Base-by-base conservation (phyloP, 2,797 vertebrate genomes). In the Molossus alvarezi region DNA sequence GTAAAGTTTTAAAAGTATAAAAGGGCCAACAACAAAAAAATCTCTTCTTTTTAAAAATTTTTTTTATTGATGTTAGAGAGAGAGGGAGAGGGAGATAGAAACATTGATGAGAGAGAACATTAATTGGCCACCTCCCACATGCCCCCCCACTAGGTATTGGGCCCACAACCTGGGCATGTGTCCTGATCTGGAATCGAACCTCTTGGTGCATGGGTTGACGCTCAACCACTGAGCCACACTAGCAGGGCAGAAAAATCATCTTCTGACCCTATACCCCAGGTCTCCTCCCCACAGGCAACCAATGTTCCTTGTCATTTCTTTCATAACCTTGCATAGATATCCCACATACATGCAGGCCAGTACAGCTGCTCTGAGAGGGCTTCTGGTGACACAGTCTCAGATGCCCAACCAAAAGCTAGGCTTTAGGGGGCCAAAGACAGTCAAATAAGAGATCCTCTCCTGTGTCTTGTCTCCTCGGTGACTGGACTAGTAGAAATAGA, bases 1-100 rank as follows among this genome's bases (percentile, higher is more conserved):
- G 96, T 75, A 88, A 88, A 23, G 11, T 73, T 73, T 77, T 86
- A 25, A 71, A 89, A 76, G 14, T 62, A 33, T 83, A 75, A 90
- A 87, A 64, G 37, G 3, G 20, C 79, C 73, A 82, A 95, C 1
- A 91, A 51, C 23, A 93, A 17, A 77, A 95, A 83, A 87, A 72
- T 77, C 51, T 72, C n/a, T 45, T 45, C 6, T 45, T 45, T 45
- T 33, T 33, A 2, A 33, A 33, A 33, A 33, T 33, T 33, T 45
- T 45, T 41, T 45, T 45, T 45, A 45, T 45, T 45, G 41, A 45
- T 45, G 41, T 45, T 45, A 45, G 41, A 45, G 41, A 45, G 41
- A 45, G 41, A 45, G 41, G 41, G 41, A 45, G 41, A 45, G 41
- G 41, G 41, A 45, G 41, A 45, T 45, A 45, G 41, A 45, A 45